Conservation (phyloP, 2,113 vertebrate genomes). For the Penelope pileata region DNA sequence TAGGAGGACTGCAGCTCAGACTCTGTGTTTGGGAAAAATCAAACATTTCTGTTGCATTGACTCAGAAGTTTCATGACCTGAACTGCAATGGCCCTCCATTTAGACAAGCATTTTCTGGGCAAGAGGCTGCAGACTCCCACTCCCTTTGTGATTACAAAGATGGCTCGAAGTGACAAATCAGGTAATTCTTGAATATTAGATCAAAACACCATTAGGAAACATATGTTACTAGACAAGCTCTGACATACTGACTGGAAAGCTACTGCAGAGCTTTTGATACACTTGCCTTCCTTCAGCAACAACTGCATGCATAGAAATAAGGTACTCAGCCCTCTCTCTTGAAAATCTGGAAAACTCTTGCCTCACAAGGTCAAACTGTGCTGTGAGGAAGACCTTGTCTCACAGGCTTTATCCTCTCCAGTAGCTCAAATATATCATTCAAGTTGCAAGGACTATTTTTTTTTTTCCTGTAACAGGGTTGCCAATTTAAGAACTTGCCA, state of each 20-base stretch:
- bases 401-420: not conserved
- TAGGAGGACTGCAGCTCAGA: not conserved
- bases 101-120: not conserved
- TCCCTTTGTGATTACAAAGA: not conserved
- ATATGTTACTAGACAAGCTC: not conserved
- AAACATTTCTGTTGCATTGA: not conserved
- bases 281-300: not conserved
- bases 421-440: rapidly evolving
- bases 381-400: rapidly evolving
- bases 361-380: not conserved
- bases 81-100: not conserved
- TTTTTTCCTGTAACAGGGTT: rapidly evolving
- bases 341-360: not conserved
- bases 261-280: not conserved
- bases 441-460: not conserved
- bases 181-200: not conserved
- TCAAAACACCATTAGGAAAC: not conserved
- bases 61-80: not conserved
- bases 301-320: rapidly evolving
- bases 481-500: no score
- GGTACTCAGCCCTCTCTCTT: not conserved
- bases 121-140: not conserved
- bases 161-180: rapidly evolving
- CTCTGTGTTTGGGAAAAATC: rapidly evolving
- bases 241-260: not conserved